phyloP scores from a whole-genome alignment of 2,113 vertebrate genomes.

The Polyodon spathula region DNA sequence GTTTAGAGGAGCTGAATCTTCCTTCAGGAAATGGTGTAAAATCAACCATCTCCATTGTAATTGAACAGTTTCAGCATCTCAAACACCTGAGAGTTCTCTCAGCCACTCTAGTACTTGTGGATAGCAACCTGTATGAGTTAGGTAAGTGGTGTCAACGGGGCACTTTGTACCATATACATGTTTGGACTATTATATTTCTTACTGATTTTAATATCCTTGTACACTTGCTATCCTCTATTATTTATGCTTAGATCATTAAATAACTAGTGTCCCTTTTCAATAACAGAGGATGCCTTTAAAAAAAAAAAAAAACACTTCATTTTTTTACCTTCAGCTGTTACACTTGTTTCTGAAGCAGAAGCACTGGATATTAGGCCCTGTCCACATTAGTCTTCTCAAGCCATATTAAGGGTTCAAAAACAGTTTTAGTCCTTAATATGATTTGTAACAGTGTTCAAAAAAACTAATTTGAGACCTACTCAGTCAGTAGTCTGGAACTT shows the following conservation, averaged over 20 bases:
- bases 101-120: conserved; percentile 17
- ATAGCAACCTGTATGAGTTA: conserved; percentile 31
- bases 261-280: background rate
- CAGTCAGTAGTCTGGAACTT: too few species aligned
- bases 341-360: background rate
- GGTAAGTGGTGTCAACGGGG: conserved; percentile 19
- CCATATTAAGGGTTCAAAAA: too few species aligned
- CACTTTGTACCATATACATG: background rate
- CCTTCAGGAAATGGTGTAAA: conserved; percentile 27
- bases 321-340: background rate
- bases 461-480: too few species aligned
- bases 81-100: conserved; percentile 18
- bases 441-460: too few species aligned
- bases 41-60: conserved; percentile 21
- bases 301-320: background rate
- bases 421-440: too few species aligned
- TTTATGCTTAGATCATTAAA: too few species aligned
- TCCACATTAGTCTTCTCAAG: too few species aligned
- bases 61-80: conserved; percentile 25
- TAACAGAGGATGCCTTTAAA: background rate
- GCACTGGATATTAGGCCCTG: too few species aligned
- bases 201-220: too few species aligned
- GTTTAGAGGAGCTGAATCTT: conserved; percentile 32
- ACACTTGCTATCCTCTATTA: too few species aligned
- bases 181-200: too few species aligned